phyloP scores from a whole-genome alignment of 2,888 invertebrate species.

The Lasioglossum vierecki region DNA sequence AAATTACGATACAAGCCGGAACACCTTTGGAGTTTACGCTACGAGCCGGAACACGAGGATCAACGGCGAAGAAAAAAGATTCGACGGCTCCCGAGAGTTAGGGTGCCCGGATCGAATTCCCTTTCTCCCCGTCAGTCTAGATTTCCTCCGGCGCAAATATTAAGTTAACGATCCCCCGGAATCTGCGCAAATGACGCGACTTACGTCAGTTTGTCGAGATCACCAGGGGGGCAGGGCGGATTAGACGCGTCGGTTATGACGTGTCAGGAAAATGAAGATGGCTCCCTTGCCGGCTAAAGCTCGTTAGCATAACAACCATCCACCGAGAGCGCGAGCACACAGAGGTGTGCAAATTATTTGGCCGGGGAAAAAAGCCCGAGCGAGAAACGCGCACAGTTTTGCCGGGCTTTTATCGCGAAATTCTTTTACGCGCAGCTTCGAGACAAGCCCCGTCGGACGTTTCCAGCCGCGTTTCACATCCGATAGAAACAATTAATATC shows the following conservation, averaged over 20 bases:
- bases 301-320: constrained; percentile 16
- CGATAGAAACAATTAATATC: background rate
- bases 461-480: background rate
- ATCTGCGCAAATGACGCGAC: constrained; percentile 2
- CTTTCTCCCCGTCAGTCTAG: background rate
- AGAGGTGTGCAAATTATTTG: constrained; percentile 11
- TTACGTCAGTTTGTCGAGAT: background rate
- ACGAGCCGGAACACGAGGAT: background rate
- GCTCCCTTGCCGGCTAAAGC: constrained; percentile 11
- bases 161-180: constrained; percentile 1
- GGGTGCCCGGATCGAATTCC: background rate
- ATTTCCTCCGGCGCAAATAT: background rate
- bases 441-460: background rate
- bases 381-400: background rate
- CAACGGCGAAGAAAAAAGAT: background rate
- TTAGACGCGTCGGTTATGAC: constrained; percentile 13
- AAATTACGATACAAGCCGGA: background rate
- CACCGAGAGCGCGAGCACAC: background rate
- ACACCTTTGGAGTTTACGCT: background rate
- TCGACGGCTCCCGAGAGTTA: background rate
- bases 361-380: background rate
- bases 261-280: constrained; percentile 17
- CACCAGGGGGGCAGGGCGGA: background rate
- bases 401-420: background rate
- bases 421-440: background rate